Evolutionary conservation across 2,888 invertebrate species (phyloP).

Genomic region (Drosophila rellima): DNA sequence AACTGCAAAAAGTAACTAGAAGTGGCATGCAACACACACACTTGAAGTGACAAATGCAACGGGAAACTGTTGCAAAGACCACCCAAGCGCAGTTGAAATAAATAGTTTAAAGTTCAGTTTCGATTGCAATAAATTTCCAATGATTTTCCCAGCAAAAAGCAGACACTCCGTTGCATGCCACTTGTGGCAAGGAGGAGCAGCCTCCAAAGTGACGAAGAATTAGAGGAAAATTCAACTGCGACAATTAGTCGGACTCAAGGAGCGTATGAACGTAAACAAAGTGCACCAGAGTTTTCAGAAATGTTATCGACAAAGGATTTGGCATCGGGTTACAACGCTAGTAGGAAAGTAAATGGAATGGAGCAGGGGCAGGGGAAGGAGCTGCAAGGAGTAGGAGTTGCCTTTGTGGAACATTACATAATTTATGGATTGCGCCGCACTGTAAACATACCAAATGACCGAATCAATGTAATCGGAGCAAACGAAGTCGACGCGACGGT

Average conservation of each 20-base stretch:
- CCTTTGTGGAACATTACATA: slow-evolving; percentile 60
- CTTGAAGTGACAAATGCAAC: slow-evolving; percentile 53
- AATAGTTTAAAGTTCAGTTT: slow-evolving; percentile 3
- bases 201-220: slow-evolving; percentile 6
- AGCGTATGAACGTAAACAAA: slow-evolving; percentile 68
- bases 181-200: slow-evolving; percentile 14
- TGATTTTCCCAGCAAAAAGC: neutral
- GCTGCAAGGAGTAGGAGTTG: slow-evolving; percentile 1
- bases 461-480: slow-evolving; percentile 73
- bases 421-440: slow-evolving; percentile 79
- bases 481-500: slow-evolving; percentile 19
- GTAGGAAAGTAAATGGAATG: neutral
- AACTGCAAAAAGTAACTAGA: slow-evolving; percentile 54
- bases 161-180: slow-evolving; percentile 6
- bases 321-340: slow-evolving; percentile 56
- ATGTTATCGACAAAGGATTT: slow-evolving; percentile 74
- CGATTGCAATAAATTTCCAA: slow-evolving; percentile 46
- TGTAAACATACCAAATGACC: slow-evolving; percentile 75
- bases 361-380: neutral
- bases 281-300: slow-evolving; percentile 65
- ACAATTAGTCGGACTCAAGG: slow-evolving; percentile 77
- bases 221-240: slow-evolving; percentile 23
- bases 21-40: slow-evolving; percentile 8
- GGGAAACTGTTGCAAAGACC: slow-evolving; percentile 40
- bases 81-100: slow-evolving; percentile 48